These are phyloP conservation scores for Festucalex cinctus DNA, from an alignment of 2,113 vertebrate species.

Conservation along the genomic window DNA sequence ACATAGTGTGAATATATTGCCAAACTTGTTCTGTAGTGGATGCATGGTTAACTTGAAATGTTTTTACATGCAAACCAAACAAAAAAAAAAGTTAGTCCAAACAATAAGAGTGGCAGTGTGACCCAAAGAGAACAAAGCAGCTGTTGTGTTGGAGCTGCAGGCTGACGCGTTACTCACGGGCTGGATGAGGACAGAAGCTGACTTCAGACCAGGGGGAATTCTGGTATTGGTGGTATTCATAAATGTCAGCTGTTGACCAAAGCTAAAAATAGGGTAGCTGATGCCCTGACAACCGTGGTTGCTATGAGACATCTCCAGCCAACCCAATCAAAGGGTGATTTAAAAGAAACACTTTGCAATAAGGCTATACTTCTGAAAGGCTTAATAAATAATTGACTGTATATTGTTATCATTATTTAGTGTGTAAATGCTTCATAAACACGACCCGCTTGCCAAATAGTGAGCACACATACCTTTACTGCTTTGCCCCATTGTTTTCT, in stretches of 20 bases:
- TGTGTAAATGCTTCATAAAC: not conserved
- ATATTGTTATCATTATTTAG: not conserved
- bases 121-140: slow-evolving; percentile 25
- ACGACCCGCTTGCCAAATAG: not conserved
- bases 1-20: not conserved
- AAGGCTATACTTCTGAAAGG: not conserved
- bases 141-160: slow-evolving; percentile 47
- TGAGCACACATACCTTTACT: not conserved
- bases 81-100: not conserved
- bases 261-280: slow-evolving; percentile 61
- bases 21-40: not conserved
- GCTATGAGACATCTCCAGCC: slow-evolving; percentile 34
- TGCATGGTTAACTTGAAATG: not conserved
- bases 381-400: not conserved
- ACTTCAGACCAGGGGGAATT: slow-evolving; percentile 61
- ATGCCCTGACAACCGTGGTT: slow-evolving; percentile 27
- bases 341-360: not conserved
- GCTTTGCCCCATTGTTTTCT: too few species aligned
- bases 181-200: slow-evolving; percentile 48
- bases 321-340: not conserved
- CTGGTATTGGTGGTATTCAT: slow-evolving; percentile 59
- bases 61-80: not conserved
- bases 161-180: slow-evolving; percentile 38
- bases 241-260: slow-evolving; percentile 66
- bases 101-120: not conserved